Conservation (phyloP, 2,888 invertebrate genomes). For the Agrilus mali region DNA sequence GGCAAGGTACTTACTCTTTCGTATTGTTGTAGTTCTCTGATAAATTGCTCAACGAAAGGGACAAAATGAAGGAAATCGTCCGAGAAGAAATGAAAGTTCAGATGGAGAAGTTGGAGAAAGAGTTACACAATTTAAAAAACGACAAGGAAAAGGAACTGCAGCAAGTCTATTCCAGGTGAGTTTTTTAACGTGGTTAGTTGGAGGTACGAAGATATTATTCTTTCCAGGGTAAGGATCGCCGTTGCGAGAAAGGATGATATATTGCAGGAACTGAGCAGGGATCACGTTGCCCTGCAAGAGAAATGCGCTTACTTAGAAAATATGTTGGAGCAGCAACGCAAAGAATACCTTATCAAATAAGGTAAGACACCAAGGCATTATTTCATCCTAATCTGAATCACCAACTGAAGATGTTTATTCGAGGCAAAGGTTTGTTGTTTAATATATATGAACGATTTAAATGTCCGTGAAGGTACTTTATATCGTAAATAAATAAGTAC, state of each 20-base stretch:
- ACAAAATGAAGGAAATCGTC: constrained; percentile 43
- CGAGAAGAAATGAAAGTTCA: constrained; percentile 50
- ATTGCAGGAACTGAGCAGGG: constrained; percentile 56
- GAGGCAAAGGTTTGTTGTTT: no score
- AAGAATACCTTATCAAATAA: constrained; percentile 45
- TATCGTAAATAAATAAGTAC: no score
- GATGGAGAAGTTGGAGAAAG: constrained; percentile 47
- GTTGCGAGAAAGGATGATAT: constrained; percentile 69
- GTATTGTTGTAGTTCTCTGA: constrained; percentile 32
- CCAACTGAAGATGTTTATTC: not conserved
- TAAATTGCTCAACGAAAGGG: constrained; percentile 41
- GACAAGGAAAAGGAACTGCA: constrained; percentile 64
- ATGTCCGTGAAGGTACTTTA: no score
- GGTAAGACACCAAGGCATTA: constrained; percentile 3
- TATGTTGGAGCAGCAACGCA: constrained; percentile 63
- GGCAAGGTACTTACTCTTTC: no score
- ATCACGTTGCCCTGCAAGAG: constrained; percentile 55
- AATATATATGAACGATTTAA: no score
- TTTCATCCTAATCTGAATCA: not conserved
- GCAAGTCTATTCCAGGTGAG: constrained; percentile 65
- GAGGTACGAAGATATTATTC: not conserved
- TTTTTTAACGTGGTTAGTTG: constrained; percentile 6
- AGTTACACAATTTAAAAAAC: constrained; percentile 43
- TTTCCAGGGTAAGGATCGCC: constrained; percentile 61
- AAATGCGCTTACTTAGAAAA: constrained; percentile 63